Percentiles rank a stretch among this genome's conserved stretches.
Conservation (phyloP, 2,113 vertebrate genomes). For the Paramisgurnus dabryanus region DNA sequence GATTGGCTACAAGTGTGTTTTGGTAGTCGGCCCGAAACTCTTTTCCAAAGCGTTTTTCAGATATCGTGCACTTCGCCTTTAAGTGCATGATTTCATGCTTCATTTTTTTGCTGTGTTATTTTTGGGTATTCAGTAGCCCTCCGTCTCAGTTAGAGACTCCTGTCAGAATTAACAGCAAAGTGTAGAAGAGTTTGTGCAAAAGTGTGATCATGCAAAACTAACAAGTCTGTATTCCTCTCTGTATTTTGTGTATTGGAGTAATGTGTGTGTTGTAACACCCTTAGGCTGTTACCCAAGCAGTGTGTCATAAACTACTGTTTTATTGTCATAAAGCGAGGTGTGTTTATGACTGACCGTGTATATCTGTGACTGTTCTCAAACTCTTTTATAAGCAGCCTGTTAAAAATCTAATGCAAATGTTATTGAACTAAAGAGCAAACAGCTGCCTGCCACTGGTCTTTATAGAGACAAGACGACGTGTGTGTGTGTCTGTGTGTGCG, state of each 20-base stretch:
- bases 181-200: too few species aligned
- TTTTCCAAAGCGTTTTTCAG: too few species aligned
- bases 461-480: slow-evolving; percentile 44
- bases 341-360: slow-evolving; percentile 65
- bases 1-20: too few species aligned
- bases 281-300: slow-evolving; percentile 67
- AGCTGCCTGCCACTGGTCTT: slow-evolving; percentile 62
- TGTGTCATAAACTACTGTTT: slow-evolving; percentile 79
- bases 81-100: too few species aligned
- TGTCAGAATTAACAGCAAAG: too few species aligned
- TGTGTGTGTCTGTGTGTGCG: slow-evolving; percentile 45
- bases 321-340: slow-evolving; percentile 72
- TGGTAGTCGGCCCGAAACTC: too few species aligned
- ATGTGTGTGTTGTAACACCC: slow-evolving; percentile 35
- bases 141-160: too few species aligned
- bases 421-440: slow-evolving; percentile 71
- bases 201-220: too few species aligned
- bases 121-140: too few species aligned
- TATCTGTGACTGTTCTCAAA: slow-evolving; percentile 52
- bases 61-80: too few species aligned
- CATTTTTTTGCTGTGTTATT: too few species aligned
- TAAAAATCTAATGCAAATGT: slow-evolving; percentile 71
- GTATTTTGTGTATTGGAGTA: slow-evolving; percentile 34
- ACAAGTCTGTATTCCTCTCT: background rate
- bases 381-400: slow-evolving; percentile 69